These are phyloP conservation scores for Rhopalosiphum nymphaeae DNA, from an alignment of 2,888 invertebrate species.

Conservation along the genomic window DNA sequence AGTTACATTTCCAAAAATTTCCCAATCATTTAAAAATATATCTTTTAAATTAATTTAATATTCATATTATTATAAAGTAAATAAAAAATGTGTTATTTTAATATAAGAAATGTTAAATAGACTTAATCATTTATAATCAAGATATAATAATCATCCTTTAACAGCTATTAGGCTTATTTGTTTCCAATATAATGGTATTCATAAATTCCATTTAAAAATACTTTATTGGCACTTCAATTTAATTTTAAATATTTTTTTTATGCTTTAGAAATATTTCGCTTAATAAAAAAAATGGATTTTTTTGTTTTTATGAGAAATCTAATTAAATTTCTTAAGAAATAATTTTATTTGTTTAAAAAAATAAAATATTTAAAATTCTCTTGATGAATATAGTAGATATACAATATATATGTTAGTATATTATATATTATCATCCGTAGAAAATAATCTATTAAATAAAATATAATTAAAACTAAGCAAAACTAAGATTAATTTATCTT, in stretches of 20 bases:
- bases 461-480: background rate
- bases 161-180: background rate
- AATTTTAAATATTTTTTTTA: background rate
- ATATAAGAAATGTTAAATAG: background rate
- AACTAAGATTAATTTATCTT: background rate
- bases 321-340: too few relatives aligned
- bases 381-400: background rate
- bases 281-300: background rate
- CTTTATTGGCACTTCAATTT: background rate
- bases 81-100: background rate
- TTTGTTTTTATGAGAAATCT: background rate
- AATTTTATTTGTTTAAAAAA: background rate
- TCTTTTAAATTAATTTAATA: background rate
- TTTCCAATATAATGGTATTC: background rate
- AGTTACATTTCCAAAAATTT: background rate
- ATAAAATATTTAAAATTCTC: background rate
- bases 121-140: background rate
- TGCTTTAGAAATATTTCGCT: background rate
- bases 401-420: background rate
- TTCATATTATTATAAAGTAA: background rate
- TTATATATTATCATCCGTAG: background rate
- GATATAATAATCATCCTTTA: background rate
- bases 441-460: background rate
- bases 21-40: background rate
- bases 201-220: background rate